Conservation (phyloP, 2,797 vertebrate genomes). For the Odontamblyopus lacepedii region DNA sequence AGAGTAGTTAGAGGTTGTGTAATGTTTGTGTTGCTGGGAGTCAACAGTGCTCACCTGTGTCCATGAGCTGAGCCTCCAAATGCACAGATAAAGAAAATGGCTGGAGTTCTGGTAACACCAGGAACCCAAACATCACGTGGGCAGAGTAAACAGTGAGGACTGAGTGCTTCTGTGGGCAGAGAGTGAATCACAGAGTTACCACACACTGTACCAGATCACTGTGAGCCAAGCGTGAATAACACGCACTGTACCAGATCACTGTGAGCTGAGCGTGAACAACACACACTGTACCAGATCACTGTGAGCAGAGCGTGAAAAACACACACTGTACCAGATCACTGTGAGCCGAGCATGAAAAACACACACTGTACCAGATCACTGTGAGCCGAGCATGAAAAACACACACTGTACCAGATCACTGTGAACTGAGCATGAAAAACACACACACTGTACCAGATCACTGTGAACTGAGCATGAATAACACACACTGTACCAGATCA, state of each 20-base stretch:
- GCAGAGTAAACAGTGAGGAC: conserved; percentile 25
- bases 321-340: conserved; percentile 26
- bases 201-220: no score
- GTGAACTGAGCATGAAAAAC: no score
- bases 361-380: conserved; percentile 25
- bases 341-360: not conserved
- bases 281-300: conserved; percentile 26
- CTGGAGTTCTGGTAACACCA: conserved; percentile 51
- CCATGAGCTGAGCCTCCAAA: conserved; percentile 42
- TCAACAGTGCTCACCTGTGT: conserved; percentile 43
- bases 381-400: not conserved
- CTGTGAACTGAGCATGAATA: no score
- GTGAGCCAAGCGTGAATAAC: no score
- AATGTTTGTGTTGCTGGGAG: not conserved
- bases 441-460: no score
- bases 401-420: no score
- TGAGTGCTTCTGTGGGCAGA: conserved; percentile 32
- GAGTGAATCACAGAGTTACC: not conserved
- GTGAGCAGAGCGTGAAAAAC: not conserved
- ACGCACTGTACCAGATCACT: no score
- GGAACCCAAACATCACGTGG: conserved; percentile 57
- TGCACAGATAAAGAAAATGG: conserved; percentile 44
- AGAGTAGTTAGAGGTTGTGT: not conserved
- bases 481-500: no score
- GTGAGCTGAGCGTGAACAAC: not conserved